phyloP scores from a whole-genome alignment of 2,888 invertebrate genomes.

The Ceriagrion tenellum region DNA sequence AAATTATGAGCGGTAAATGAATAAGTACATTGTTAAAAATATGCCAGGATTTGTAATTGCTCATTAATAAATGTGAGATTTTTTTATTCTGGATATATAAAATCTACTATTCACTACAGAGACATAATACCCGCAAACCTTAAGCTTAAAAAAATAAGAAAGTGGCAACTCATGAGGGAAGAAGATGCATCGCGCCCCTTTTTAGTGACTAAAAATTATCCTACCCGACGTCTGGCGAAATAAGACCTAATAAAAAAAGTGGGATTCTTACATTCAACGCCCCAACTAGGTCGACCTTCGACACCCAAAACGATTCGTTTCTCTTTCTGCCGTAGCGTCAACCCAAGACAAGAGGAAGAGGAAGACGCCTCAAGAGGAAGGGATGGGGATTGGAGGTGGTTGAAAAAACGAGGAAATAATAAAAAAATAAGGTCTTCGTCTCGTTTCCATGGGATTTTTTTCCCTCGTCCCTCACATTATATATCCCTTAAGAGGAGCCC shows the following conservation, averaged over 20 bases:
- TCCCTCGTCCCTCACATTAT: background rate
- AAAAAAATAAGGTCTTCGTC: background rate
- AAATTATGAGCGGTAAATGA: too few relatives aligned
- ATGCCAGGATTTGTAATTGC: too few relatives aligned
- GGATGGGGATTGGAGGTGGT: background rate
- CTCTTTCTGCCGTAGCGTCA: background rate
- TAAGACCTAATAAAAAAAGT: background rate
- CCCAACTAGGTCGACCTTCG: background rate
- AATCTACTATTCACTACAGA: too few relatives aligned
- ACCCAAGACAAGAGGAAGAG: too few relatives aligned
- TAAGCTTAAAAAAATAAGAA: background rate
- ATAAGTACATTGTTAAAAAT: too few relatives aligned
- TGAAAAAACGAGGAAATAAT: background rate
- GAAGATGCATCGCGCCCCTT: background rate
- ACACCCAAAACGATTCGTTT: background rate
- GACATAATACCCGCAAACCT: background rate
- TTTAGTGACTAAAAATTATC: background rate
- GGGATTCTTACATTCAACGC: background rate
- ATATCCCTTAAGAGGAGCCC: background rate
- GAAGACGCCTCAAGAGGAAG: background rate
- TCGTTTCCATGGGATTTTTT: background rate
- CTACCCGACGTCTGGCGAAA: background rate
- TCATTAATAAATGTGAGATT: too few relatives aligned
- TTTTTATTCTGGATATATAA: too few relatives aligned
- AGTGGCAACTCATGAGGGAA: background rate